These are phyloP conservation scores for Malurus splendens DNA, from an alignment of 2,797 vertebrate species.

Conservation along the genomic window DNA sequence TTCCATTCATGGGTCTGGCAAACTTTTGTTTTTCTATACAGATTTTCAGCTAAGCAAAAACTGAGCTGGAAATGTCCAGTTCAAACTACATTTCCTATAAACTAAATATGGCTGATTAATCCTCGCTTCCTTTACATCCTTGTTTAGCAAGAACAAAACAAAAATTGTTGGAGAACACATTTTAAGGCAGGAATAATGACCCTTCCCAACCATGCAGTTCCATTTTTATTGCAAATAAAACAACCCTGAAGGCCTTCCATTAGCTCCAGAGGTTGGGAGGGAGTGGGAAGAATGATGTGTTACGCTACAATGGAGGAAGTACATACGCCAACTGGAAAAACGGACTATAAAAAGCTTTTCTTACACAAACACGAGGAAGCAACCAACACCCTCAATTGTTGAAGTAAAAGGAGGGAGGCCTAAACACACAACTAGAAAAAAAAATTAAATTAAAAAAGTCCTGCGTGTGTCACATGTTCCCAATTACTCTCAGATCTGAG, in stretches of 20 bases:
- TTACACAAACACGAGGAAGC: slow-evolving; percentile 86
- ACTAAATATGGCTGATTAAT: background rate
- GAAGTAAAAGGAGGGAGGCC: slow-evolving; percentile 45
- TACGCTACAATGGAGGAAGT: slow-evolving; percentile 69
- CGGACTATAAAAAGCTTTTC: slow-evolving; percentile 79
- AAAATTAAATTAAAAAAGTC: slow-evolving; percentile 70
- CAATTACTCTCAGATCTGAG: background rate
- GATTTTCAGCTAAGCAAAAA: background rate
- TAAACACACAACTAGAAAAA: slow-evolving; percentile 69
- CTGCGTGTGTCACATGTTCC: slow-evolving; percentile 18
- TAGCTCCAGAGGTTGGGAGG: background rate
- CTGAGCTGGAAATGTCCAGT: background rate
- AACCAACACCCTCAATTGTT: slow-evolving; percentile 84
- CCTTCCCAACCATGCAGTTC: background rate
- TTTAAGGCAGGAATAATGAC: background rate
- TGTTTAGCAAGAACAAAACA: background rate
- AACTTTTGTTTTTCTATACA: background rate
- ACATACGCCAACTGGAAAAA: slow-evolving; percentile 71
- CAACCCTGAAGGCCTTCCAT: background rate
- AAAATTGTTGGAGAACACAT: background rate
- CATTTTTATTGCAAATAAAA: background rate
- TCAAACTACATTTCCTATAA: background rate
- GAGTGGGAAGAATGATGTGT: slow-evolving; percentile 11
- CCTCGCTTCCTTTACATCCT: background rate
- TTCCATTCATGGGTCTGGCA: background rate